Conservation (phyloP, 2,888 invertebrate genomes). For the Heteromurus nitidus region DNA sequence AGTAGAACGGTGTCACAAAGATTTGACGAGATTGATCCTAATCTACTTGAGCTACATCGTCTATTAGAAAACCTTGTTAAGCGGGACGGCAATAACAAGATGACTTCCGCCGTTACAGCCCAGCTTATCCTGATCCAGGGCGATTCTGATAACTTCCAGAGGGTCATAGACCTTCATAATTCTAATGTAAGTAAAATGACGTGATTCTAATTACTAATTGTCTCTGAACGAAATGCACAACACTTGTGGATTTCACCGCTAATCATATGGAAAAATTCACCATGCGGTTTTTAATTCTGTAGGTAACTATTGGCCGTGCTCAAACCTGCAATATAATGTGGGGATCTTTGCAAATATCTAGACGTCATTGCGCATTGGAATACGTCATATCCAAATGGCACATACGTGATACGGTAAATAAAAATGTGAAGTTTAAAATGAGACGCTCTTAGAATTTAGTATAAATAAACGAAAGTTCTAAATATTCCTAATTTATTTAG, state of each 20-base stretch:
- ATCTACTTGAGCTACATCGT: constrained; percentile 65
- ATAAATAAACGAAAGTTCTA: background rate
- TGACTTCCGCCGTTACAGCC: constrained; percentile 53
- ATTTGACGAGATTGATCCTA: constrained; percentile 67
- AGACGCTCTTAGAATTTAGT: background rate
- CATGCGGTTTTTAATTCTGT: constrained; percentile 4
- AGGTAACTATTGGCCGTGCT: constrained; percentile 67
- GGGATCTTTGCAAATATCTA: constrained; percentile 68
- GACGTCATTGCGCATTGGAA: constrained; percentile 67
- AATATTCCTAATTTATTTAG: constrained; percentile 40
- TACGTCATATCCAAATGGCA: constrained; percentile 59
- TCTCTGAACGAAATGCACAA: background rate
- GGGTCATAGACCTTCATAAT: constrained; percentile 46
- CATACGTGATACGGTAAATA: constrained; percentile 61
- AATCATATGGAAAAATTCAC: background rate
- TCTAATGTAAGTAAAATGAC: constrained; percentile 49
- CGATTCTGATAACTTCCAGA: constrained; percentile 44
- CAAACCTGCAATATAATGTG: constrained; percentile 64
- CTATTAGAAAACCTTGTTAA: constrained; percentile 54
- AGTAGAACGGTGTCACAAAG: no score
- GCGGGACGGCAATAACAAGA: constrained; percentile 46
- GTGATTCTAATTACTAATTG: background rate
- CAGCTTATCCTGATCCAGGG: constrained; percentile 60
- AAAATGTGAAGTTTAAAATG: background rate
- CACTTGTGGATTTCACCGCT: background rate